These are phyloP conservation scores for Typhlichthys subterraneus DNA, from an alignment of 2,797 vertebrate genomes.

Conservation along the genomic window DNA sequence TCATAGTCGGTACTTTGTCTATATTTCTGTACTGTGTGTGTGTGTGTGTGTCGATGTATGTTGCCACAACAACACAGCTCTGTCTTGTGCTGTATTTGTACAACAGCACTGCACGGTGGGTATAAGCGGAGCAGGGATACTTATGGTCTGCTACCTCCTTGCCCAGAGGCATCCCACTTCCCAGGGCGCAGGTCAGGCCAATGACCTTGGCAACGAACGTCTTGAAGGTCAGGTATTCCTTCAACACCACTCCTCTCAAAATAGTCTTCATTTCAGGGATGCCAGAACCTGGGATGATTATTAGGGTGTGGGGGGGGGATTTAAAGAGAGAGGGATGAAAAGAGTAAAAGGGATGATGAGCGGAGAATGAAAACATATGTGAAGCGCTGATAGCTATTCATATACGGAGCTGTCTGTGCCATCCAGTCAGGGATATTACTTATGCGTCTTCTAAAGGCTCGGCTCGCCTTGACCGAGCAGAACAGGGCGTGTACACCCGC, in stretches of 20 bases:
- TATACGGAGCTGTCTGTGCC: constrained; percentile 59
- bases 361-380: neutral
- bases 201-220: constrained; percentile 98
- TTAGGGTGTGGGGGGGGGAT: constrained; percentile 29
- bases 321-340: constrained; percentile 22
- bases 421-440: constrained; percentile 41
- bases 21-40: no score
- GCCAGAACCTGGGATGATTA: constrained; percentile 83
- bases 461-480: neutral
- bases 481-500: neutral
- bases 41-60: no score
- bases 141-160: constrained; percentile 84
- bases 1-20: no score
- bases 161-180: constrained; percentile 96
- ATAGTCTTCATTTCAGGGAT: constrained; percentile 99
- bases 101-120: neutral
- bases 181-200: constrained; percentile 93
- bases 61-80: no score
- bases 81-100: no score
- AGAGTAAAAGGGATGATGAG: neutral
- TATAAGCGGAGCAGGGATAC: neutral
- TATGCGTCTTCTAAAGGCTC: constrained; percentile 34
- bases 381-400: constrained; percentile 60
- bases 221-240: constrained; percentile 97
- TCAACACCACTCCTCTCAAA: constrained; percentile 92